Conservation (phyloP, 2,797 vertebrate genomes). For the Pseudochirops cupreus region DNA sequence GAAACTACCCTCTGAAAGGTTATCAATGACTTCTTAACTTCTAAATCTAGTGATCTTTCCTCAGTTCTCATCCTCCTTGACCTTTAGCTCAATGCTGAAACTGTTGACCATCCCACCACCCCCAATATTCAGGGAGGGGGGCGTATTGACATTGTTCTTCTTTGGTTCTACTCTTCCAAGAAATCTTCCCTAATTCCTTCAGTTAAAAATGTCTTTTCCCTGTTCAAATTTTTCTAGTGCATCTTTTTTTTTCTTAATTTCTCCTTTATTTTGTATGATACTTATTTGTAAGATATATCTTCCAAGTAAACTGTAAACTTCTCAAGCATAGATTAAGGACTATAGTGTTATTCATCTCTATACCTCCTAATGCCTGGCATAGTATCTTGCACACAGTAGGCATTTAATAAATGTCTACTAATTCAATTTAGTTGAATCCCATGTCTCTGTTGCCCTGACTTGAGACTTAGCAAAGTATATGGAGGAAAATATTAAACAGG, state of each 20-base stretch:
- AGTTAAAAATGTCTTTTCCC: background rate
- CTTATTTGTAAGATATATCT: background rate
- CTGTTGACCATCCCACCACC: background rate
- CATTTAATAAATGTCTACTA: background rate
- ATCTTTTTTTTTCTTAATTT: background rate
- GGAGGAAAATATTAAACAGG: conserved; percentile 25
- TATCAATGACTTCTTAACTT: background rate
- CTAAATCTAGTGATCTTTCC: background rate
- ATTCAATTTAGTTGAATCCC: background rate
- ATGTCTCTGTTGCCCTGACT: background rate
- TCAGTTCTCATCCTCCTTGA: background rate
- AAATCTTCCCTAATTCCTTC: background rate
- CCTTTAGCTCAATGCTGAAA: background rate
- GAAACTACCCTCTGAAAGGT: background rate
- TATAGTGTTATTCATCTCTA: background rate
- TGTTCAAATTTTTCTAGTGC: background rate
- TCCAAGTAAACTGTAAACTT: background rate
- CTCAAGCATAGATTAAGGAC: background rate
- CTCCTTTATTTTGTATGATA: background rate
- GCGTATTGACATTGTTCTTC: background rate
- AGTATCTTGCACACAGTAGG: background rate
- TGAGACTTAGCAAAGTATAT: background rate
- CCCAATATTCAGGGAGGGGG: too few species aligned
- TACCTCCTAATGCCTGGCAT: background rate
- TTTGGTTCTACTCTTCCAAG: background rate